phyloP scores from a whole-genome alignment of 1,140 invertebrate genomes.

The Chelonus insularis region DNA sequence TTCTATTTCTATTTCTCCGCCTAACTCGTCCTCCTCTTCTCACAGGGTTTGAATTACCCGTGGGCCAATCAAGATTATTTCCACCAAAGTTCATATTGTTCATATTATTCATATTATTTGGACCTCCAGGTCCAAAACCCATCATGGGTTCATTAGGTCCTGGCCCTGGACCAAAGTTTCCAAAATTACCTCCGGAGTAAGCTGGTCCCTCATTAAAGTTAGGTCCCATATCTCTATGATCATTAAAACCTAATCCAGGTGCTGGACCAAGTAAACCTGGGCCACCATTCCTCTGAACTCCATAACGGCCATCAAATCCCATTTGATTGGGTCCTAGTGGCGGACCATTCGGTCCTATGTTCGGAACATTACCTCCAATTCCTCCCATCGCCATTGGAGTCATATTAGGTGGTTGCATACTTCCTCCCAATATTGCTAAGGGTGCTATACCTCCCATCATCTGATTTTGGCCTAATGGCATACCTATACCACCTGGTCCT shows the following conservation, averaged over 20 bases:
- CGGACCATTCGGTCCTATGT: constrained; percentile 47
- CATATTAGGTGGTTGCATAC: constrained; percentile 37
- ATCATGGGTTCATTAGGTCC: constrained; percentile 44
- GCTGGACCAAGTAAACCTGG: constrained; percentile 53
- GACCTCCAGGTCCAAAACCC: constrained; percentile 40
- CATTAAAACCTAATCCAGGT: constrained; percentile 42
- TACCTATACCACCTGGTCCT: constrained; percentile 32
- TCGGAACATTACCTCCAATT: constrained; percentile 50
- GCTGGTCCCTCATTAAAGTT: constrained; percentile 39
- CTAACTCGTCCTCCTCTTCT: constrained; percentile 45
- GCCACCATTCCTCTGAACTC: constrained; percentile 48
- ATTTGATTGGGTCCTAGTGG: constrained; percentile 39
- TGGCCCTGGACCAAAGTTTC: constrained; percentile 40
- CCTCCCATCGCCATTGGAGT: constrained; percentile 53
- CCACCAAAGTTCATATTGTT: constrained; percentile 35
- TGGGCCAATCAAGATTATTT: constrained; percentile 29
- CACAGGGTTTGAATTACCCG: constrained; percentile 38
- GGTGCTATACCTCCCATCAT: constrained; percentile 56
- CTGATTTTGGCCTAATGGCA: constrained; percentile 56
- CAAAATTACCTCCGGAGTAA: constrained; percentile 40
- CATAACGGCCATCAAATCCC: constrained; percentile 50
- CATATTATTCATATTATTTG: constrained; percentile 38
- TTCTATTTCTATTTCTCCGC: constrained; percentile 48
- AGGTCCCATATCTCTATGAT: constrained; percentile 36
- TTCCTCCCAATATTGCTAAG: constrained; percentile 43